Conservation (phyloP, 2,113 vertebrate genomes). For the Phyllostomus hastatus region DNA sequence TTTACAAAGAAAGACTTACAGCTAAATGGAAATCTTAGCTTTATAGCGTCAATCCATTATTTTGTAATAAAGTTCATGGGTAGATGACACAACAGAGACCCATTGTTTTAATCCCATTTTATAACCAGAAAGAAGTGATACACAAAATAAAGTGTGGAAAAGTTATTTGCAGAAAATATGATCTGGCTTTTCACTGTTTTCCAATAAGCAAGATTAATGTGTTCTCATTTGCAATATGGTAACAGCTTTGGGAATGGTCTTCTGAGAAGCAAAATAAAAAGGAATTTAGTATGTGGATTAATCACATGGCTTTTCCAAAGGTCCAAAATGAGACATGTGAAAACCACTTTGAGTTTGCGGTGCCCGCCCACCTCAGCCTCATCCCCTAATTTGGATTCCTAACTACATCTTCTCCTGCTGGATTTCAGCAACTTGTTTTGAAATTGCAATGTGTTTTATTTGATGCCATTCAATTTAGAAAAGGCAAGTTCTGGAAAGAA, state of each 20-base stretch:
- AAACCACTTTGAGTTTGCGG: background rate
- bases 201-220: constrained; percentile 39
- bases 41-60: constrained; percentile 12
- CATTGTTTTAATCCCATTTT: background rate
- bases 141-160: background rate
- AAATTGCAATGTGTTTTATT: background rate
- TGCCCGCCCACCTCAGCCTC: background rate
- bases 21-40: background rate
- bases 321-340: constrained; percentile 15
- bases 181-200: constrained; percentile 26
- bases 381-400: background rate
- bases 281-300: constrained; percentile 1
- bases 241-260: background rate
- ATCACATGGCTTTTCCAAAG: constrained; percentile 30
- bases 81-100: background rate
- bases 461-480: constrained; percentile 15
- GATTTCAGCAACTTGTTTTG: background rate
- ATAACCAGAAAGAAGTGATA: constrained; percentile 25
- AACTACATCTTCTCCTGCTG: background rate
- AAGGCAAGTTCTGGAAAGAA: constrained; percentile 10
- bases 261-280: constrained; percentile 47
- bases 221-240: background rate
- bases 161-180: constrained; percentile 26
- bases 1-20: background rate
- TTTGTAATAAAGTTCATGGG: background rate